Base-by-base conservation (phyloP, 2,113 vertebrate genomes). In the Suncus etruscus region DNA sequence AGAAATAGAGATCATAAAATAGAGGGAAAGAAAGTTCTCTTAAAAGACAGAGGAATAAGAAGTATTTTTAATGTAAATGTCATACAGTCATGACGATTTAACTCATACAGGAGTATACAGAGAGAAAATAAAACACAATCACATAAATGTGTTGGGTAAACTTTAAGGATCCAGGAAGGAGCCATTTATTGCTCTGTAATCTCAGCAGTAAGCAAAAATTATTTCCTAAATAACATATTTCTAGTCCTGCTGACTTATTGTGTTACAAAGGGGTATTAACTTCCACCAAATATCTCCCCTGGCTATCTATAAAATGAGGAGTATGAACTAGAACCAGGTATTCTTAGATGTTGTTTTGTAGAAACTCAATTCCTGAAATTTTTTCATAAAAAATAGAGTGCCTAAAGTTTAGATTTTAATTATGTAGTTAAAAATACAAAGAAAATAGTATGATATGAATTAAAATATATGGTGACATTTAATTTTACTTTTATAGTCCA, bases 201-300 rank as follows among this genome's bases (percentile, higher is more conserved):
- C 91, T 97, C 95, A 95, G 91, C 0, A 0, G 93, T 81, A 96
- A 97, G 89, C 91, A 93, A 94, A 97, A 98, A 97, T 97, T 97
- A 98, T 97, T 96, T 97, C 93, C 96, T 97, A 97, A 97, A 96
- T 96, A 97, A 97, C 93, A 96, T 91, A 97, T 96, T 96, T 95
- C 93, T 87, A 96, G 92, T 96, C 95, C 88, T 94, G 87, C 96
- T 97, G 96, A 97, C 96, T 97, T 97, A 97, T 65, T 96, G 89
- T 91, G 77, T 61, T 96, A 93, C 89, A 73, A 80, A 95, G 80
- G 90, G 61, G 92, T 80, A 95, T 95, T 97, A 97, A 96, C 91
- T 97, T 93, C 84, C 63, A 58, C 76, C 54, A 16, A 95, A 96
- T 96, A 87, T 95, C 97, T 97, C 97, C 96, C 97, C 68, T 82